These are phyloP conservation scores for Thaleichthys pacificus DNA, from an alignment of 2,797 vertebrate genomes.

Conservation along the genomic window DNA sequence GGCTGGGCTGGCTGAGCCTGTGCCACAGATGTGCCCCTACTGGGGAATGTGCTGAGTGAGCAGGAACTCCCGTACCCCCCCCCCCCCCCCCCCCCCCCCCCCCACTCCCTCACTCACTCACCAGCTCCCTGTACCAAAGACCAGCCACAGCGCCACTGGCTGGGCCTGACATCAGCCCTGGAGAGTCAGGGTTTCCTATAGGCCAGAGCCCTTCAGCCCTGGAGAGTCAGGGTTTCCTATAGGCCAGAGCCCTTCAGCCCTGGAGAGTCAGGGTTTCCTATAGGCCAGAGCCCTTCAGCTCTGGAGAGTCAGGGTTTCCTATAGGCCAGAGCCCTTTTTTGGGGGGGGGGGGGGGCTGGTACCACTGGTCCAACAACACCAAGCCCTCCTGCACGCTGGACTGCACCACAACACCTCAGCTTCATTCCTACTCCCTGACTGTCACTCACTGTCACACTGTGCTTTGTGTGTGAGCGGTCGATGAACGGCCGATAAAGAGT, in stretches of 20 bases:
- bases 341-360: too few species aligned
- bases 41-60: slow-evolving; percentile 64
- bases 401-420: background rate
- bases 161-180: background rate
- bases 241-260: too few species aligned
- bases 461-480: too few species aligned
- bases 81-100: background rate
- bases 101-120: background rate
- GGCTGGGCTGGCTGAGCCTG: slow-evolving; percentile 23
- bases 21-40: slow-evolving; percentile 54
- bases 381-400: too few species aligned
- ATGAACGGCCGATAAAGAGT: too few species aligned
- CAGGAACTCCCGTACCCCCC: slow-evolving; percentile 29
- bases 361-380: background rate
- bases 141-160: background rate
- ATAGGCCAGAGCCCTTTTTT: too few species aligned
- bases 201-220: too few species aligned
- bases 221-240: too few species aligned
- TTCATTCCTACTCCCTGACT: background rate
- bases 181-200: too few species aligned
- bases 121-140: background rate
- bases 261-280: too few species aligned
- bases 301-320: too few species aligned
- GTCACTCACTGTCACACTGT: background rate
- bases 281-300: too few species aligned